phyloP scores from a whole-genome alignment of 2,113 vertebrate species.

The Camelus dromedarius region DNA sequence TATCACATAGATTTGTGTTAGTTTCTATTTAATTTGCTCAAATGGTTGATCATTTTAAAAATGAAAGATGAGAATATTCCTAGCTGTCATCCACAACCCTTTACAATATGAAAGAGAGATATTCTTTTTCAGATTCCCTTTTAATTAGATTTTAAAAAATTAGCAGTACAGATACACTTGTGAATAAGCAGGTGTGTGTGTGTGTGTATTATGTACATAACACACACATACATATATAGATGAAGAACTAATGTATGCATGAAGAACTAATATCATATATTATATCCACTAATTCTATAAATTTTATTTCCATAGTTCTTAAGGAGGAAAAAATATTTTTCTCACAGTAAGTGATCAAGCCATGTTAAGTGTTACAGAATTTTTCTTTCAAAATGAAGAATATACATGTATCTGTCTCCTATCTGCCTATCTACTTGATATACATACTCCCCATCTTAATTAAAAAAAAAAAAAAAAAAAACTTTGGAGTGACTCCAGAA shows the following conservation, averaged over 20 bases:
- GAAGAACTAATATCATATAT: neutral
- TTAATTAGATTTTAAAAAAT: conserved; percentile 47
- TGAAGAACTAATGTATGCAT: neutral
- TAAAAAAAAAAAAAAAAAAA: neutral
- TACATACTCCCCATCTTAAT: neutral
- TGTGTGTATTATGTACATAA: neutral
- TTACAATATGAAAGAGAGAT: neutral
- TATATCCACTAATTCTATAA: neutral
- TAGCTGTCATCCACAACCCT: neutral
- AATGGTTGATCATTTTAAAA: neutral
- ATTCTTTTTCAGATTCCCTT: neutral
- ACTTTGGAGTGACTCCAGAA: neutral
- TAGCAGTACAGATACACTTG: neutral
- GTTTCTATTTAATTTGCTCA: conserved; percentile 20
- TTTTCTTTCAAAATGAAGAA: conserved; percentile 27
- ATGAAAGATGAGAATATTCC: conserved; percentile 34
- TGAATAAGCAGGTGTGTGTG: neutral
- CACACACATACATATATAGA: neutral
- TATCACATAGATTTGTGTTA: neutral
- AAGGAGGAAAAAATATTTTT: neutral
- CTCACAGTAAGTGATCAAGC: neutral
- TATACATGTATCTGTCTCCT: neutral
- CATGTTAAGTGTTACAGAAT: neutral
- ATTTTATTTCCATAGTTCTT: conserved; percentile 25
- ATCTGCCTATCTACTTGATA: neutral